Conservation (phyloP, 2,888 invertebrate species). For the Ptychoptera albimana region DNA sequence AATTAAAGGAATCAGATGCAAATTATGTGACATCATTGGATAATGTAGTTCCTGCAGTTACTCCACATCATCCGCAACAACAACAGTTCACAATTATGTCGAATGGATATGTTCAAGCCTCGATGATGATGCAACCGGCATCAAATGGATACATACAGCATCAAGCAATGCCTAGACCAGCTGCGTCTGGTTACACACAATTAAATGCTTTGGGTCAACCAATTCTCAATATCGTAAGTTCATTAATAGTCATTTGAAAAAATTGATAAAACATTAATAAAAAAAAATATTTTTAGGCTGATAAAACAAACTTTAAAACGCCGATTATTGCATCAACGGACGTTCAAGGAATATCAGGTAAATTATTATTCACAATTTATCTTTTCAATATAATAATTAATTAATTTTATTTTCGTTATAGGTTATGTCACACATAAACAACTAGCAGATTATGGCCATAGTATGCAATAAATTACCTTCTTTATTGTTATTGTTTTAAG, state of each 20-base stretch:
- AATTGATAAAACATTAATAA: too few species aligned
- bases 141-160: conserved; percentile 16
- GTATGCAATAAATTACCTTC: too few species aligned
- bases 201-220: conserved; percentile 15
- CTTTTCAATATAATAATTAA: neutral
- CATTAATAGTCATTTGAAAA: too few species aligned
- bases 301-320: conserved; percentile 4
- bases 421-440: conserved; percentile 24
- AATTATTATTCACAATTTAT: neutral
- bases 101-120: neutral
- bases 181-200: conserved; percentile 15
- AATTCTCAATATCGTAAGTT: conserved; percentile 3
- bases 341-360: conserved; percentile 10
- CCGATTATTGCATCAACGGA: conserved; percentile 8
- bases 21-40: too few species aligned
- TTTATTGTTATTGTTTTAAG: too few species aligned
- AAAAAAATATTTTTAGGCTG: too few species aligned
- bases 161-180: conserved; percentile 8
- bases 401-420: neutral
- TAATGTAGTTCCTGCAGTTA: too few species aligned
- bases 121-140: conserved; percentile 11
- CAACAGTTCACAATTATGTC: too few species aligned
- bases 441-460: conserved; percentile 19
- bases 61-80: too few species aligned
- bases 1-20: too few species aligned